Conservation (phyloP, 2,797 vertebrate species). For the Ctenochaetus hawaiiensis region DNA sequence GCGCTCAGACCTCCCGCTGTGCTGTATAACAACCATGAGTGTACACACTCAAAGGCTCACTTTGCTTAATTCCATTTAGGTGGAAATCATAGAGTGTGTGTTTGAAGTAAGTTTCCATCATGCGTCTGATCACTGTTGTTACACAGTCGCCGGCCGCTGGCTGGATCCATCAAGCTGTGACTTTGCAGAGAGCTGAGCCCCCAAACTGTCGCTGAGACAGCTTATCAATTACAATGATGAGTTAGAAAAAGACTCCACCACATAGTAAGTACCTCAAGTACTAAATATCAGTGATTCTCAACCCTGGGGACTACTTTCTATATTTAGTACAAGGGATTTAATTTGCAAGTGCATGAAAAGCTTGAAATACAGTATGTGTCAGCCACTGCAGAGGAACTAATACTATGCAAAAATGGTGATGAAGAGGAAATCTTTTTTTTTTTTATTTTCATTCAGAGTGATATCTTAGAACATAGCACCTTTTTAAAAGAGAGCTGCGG, state of each 20-base stretch:
- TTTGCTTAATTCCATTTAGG: constrained; percentile 38
- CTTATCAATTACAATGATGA: constrained; percentile 60
- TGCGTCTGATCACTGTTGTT: constrained; percentile 20
- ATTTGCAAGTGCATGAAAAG: constrained; percentile 49
- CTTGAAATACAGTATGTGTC: constrained; percentile 30
- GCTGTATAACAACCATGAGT: constrained; percentile 40
- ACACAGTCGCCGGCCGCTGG: constrained; percentile 1
- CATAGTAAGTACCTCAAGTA: constrained; percentile 49
- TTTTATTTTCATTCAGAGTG: constrained; percentile 21
- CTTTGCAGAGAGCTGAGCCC: constrained; percentile 36
- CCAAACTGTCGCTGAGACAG: constrained; percentile 61
- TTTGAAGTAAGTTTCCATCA: constrained; percentile 38
- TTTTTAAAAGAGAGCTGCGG: constrained; percentile 16
- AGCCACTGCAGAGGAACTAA: constrained; percentile 36
- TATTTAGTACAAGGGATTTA: constrained; percentile 67
- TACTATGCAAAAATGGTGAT: background rate
- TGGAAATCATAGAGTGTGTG: constrained; percentile 27
- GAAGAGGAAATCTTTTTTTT: constrained; percentile 8
- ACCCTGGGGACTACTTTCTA: constrained; percentile 51
- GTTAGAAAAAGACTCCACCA: constrained; percentile 50
- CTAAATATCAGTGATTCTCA: constrained; percentile 62
- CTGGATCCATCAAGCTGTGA: constrained; percentile 54
- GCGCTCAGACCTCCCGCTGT: constrained; percentile 57
- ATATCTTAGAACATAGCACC: constrained; percentile 9
- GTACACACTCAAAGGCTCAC: constrained; percentile 28